Evolutionary conservation across 2,113 vertebrate genomes (phyloP).

Genomic region (Corythornis cristatus): DNA sequence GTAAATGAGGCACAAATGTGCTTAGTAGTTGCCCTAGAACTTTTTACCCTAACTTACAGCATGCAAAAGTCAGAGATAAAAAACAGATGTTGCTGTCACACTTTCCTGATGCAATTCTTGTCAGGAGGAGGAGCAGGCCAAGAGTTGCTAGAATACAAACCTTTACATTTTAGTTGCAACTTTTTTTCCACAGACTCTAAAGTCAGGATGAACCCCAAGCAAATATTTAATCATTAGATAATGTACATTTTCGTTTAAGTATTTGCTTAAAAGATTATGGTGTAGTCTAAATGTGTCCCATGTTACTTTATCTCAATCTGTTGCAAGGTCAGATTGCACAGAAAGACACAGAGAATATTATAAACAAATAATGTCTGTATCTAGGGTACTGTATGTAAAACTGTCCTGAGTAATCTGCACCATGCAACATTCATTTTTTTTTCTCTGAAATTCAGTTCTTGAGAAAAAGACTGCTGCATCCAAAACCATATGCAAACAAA

Average conservation of each 20-base stretch:
- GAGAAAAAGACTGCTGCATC: neutral
- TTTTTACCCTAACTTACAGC: neutral
- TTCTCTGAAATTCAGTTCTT: neutral
- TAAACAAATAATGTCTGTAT: neutral
- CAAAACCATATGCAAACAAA: neutral
- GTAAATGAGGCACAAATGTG: constrained; percentile 18
- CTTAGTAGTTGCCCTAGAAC: neutral
- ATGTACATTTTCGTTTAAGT: neutral
- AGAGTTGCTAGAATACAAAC: neutral
- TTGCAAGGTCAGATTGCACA: neutral
- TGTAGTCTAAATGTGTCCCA: neutral
- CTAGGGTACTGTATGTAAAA: neutral
- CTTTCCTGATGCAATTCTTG: neutral
- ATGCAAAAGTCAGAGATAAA: neutral
- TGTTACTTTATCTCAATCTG: neutral
- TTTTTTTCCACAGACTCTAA: neutral
- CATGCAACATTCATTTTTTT: neutral
- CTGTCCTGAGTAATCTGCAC: constrained; percentile 42
- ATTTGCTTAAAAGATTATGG: neutral
- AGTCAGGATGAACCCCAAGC: neutral
- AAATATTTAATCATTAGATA: neutral
- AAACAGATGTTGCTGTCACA: neutral
- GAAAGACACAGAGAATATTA: neutral
- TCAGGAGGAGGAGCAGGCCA: neutral
- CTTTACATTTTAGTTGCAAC: neutral